These are phyloP conservation scores for Mormyrus proboscirostris DNA, from an alignment of 2,797 vertebrate species.

Conservation along the genomic window DNA sequence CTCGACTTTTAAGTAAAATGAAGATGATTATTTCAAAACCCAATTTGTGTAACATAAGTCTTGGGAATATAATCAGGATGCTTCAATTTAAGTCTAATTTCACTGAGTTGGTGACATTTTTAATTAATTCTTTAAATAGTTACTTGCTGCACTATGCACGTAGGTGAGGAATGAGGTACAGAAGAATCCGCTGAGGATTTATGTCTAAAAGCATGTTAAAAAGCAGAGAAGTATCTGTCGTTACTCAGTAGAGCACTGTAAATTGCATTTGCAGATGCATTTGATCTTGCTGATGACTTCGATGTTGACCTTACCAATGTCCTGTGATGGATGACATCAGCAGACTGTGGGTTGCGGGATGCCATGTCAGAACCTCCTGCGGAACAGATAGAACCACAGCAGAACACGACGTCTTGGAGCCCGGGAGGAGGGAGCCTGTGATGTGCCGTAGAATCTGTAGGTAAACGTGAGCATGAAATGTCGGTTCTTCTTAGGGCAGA, in stretches of 20 bases:
- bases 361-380: background rate
- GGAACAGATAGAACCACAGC: background rate
- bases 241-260: background rate
- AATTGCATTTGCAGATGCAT: background rate
- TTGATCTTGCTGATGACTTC: background rate
- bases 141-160: background rate
- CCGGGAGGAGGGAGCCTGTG: background rate
- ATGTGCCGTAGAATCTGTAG: background rate
- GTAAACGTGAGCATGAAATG: background rate
- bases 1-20: conserved; percentile 21
- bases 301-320: background rate
- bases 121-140: conserved; percentile 16
- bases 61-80: conserved; percentile 13
- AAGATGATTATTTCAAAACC: conserved; percentile 23
- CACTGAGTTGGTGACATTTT: background rate
- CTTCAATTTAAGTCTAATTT: conserved; percentile 11
- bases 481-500: background rate
- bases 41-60: conserved; percentile 14
- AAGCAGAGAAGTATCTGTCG: background rate
- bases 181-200: background rate
- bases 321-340: background rate
- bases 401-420: background rate
- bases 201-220: background rate
- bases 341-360: background rate
- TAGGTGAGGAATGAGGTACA: background rate